Base-by-base conservation (phyloP, 35 echinoderm and acorn worm species). In the Lytechinus variegatus region DNA sequence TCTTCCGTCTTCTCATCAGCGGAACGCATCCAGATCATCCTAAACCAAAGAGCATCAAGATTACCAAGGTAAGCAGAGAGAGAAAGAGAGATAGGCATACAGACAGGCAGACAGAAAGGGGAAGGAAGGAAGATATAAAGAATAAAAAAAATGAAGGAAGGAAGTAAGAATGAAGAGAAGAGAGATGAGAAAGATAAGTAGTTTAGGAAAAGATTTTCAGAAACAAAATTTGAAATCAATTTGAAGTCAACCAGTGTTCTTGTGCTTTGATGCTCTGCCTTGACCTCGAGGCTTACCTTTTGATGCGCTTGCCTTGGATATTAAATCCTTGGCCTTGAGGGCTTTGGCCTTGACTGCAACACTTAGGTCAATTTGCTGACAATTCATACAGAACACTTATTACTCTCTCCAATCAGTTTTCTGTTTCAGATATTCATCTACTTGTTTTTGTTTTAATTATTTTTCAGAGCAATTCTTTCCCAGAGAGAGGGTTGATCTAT, bases 21-120 rank as follows among this genome's bases (percentile, higher is more conserved):
- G 98, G 98, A 16, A 99, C 98, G 52, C 88, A 97, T 53, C 95
- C 97, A 4, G 97, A 99, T 44, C 98, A 99, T 92, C 98, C 98
- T 4, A 99, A 99, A 95, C 98, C 98, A 89, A 99, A 99, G 96
- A 99, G 98, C 91, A 99, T 99, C 95, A 99, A 99, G 91, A 97
- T 99, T 60, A 97, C 98, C 27, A 99, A 99, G 98, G 98, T 99
- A 92, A 92, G 87, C 9, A 57, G 14, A 79, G 66, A 79, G 19
- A 4, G 66, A n/a, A n/a, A 79, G 66, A 79, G 19, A 79, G 66
- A 79, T 79, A 24, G 66, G n/a, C 5, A 21, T 16, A n/a, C 19
- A 79, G 66, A 79, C 2, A 92, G 28, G 8, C 3, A 8, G n/a
- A 14, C 6, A 44, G 1, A 92, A 24, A 92, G 52, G 24, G 11